These are phyloP conservation scores for Aphidius ervi DNA, from an alignment of 1,140 invertebrate species.

Conservation along the genomic window DNA sequence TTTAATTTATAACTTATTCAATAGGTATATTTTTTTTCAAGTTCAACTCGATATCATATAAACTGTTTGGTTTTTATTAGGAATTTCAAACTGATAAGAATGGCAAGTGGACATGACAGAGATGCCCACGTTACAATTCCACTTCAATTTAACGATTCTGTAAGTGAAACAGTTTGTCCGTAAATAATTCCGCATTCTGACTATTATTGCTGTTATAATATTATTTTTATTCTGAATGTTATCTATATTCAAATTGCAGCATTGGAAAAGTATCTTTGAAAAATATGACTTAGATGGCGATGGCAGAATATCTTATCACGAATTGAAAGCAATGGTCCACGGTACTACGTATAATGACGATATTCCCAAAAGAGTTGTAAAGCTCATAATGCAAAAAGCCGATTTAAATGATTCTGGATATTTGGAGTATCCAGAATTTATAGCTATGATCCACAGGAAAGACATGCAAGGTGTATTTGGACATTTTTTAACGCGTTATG, in stretches of 20 bases:
- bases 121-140: constrained; percentile 45
- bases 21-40: too few species aligned
- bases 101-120: constrained; percentile 41
- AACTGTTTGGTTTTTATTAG: constrained; percentile 28
- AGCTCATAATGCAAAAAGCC: constrained; percentile 65
- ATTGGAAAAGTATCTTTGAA: constrained; percentile 52
- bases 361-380: constrained; percentile 67
- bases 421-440: constrained; percentile 75
- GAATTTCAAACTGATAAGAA: constrained; percentile 46
- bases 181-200: too few species aligned
- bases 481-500: constrained; percentile 56
- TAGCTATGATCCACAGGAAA: constrained; percentile 63
- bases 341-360: constrained; percentile 63
- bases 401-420: constrained; percentile 71
- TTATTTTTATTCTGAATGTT: constrained; percentile 14
- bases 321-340: constrained; percentile 65
- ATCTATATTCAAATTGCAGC: constrained; percentile 33
- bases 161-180: constrained; percentile 27
- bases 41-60: too few species aligned
- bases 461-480: constrained; percentile 60
- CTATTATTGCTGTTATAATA: background rate
- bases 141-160: constrained; percentile 45
- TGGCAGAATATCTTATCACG: constrained; percentile 66
- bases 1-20: too few species aligned
- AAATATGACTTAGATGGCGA: constrained; percentile 74